Evolutionary conservation across 2,113 vertebrate species (phyloP).

Genomic region (Rhipidura dahli): DNA sequence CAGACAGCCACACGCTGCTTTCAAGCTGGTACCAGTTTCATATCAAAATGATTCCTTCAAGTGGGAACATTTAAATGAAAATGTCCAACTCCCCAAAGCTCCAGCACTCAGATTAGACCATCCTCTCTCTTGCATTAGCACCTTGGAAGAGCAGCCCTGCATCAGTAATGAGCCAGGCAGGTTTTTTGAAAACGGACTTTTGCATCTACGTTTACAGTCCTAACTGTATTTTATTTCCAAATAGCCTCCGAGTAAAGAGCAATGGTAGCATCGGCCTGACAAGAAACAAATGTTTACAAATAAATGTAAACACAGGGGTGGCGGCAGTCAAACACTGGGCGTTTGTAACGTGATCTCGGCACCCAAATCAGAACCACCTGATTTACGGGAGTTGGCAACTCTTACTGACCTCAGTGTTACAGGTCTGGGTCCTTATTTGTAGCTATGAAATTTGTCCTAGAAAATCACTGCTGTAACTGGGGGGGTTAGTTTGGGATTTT

Average conservation of each 20-base stretch:
- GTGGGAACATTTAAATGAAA: not conserved
- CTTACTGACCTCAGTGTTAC: not conserved
- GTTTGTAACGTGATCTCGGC: not conserved
- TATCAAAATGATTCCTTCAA: not conserved
- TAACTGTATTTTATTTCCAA: not conserved
- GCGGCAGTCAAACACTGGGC: not conserved
- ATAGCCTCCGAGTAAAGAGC: not conserved
- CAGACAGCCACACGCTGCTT: not conserved
- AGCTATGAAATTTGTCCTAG: not conserved
- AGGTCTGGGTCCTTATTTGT: not conserved
- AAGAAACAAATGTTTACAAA: not conserved
- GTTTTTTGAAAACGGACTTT: not conserved
- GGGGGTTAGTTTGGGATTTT: not conserved
- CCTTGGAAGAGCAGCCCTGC: not conserved
- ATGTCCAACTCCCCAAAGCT: not conserved
- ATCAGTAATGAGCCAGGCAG: not conserved
- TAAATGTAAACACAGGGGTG: not conserved
- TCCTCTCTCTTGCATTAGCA: not conserved
- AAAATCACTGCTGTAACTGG: not conserved
- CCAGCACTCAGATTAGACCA: not conserved
- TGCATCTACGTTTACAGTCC: accelerated
- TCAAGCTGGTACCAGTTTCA: not conserved
- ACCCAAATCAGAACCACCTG: not conserved
- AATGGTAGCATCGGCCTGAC: not conserved
- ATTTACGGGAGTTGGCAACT: not conserved